Conservation (phyloP, 2,888 invertebrate genomes). For the Rhagium mordax region DNA sequence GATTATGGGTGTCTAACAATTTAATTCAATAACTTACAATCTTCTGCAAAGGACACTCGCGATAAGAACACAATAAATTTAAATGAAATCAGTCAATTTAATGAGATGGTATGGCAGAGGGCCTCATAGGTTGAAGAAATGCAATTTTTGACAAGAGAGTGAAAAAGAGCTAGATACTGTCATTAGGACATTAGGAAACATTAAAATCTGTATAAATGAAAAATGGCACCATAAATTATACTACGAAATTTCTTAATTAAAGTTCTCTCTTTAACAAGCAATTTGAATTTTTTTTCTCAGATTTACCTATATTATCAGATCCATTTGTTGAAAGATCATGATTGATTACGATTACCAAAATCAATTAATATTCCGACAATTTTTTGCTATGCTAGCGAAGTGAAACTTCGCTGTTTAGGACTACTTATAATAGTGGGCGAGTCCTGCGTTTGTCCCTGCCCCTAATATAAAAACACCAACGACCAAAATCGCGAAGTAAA, state of each 20-base stretch:
- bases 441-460: conserved; percentile 20
- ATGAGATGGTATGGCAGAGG: too few species aligned
- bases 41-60: too few species aligned
- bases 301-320: neutral
- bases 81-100: too few species aligned
- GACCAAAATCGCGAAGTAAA: neutral
- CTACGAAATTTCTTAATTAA: neutral
- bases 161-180: too few species aligned
- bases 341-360: neutral
- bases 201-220: too few species aligned
- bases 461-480: conserved; percentile 17
- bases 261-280: neutral
- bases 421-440: conserved; percentile 46
- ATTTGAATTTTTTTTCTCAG: neutral
- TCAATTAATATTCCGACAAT: neutral
- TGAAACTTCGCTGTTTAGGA: conserved; percentile 42
- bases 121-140: too few species aligned
- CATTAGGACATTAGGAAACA: too few species aligned
- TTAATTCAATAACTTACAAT: too few species aligned
- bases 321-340: neutral
- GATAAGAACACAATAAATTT: too few species aligned
- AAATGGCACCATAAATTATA: too few species aligned
- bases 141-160: too few species aligned
- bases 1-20: too few species aligned
- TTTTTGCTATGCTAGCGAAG: conserved; percentile 44